Base-by-base conservation (phyloP, 1,140 invertebrate species). In the Dolichoris vasculosae region DNA sequence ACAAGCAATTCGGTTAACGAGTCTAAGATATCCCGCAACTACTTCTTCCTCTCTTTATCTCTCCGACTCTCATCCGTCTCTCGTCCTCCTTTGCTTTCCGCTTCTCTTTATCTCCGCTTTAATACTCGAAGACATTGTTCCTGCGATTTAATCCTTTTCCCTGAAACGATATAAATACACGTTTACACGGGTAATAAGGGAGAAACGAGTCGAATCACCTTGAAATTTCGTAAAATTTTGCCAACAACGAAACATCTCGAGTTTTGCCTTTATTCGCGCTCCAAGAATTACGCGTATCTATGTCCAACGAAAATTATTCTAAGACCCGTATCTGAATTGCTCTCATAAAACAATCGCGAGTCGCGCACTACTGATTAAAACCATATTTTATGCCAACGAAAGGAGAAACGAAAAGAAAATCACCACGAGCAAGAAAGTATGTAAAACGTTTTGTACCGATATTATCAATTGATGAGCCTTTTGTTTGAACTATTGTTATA, bases 401-500 rank as follows among this genome's bases (percentile, higher is more conserved):
- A 55, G 51, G n/a, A 48, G 23, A 26, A 59, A 71, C 30, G 67
- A 73, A 55, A 82, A 71, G 20, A 38, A 55, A 26, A 71, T 35
- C 20, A 67, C 73, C 51, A 64, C 69, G 26, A 43, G 55, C 63
- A 64, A 75, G 35, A 38, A 30, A 32, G 43, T 77, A 67, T 84
- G 83, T 71, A 84, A 84, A 84, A 40, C 83, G 59, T 84, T 84
- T 78, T 78, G 75, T 48, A 71, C 17, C 83, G 83, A 84, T 84
- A 77, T 67, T 78, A 78, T 84, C 83, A 69, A 17, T 78, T 78
- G 83, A 85, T 63, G 79, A 82, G 71, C 35, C 79, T 76, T 85
- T 85, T 85, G 84, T 85, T 82, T 82, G 78, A 73, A 81, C 84
- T 85, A 85, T 85, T 85, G 84, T 82, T 85, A 35, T 76, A 77